Evolutionary conservation across 1,140 invertebrate genomes (phyloP), one percentile per base, ranked within the genome.

Genomic region (Diorhabda carinulata): DNA sequence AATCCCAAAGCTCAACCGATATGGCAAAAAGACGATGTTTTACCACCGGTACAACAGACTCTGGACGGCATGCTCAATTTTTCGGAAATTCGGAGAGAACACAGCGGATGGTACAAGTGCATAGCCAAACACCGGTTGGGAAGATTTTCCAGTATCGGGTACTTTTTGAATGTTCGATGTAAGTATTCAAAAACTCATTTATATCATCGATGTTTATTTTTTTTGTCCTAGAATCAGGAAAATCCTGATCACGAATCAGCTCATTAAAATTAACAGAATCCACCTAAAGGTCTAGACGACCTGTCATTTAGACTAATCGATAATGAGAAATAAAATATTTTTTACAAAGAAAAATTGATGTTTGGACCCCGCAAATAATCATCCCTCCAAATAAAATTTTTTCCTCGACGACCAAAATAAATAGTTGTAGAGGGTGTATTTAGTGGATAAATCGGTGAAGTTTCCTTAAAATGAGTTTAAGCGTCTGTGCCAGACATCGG

Each of bases 71-170:
- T 90, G 80, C 84, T 95, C 66, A 94, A 94, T 82, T 95, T 94
- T 83, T 89, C 88, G 61, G 86, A 88, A 72, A 90, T 94, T 74
- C 85, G 85, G 64, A 84, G 88, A 41, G 86, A 89, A 68, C 91
- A 95, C 82, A 91, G 89, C 72, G 93, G 93, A 73, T 95, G 93
- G 93, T 95, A 96, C 83, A 91, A 93, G 79, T 96, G 93, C 83
- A 89, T 91, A 43, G 92, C 92, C 60, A 85, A 89, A 61, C 92
- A 95, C 85, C 84, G 90, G 72, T 87, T 93, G 74, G 90, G 91
- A 7, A 87, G 91, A 78, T 95, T 93, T 83, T 92, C 91, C 67
- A 93, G 91, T 76, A 94, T 95, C 76, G 93, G 92, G 68, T 95
- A 95, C 83, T 94, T 91, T 79, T 87, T 96, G 67, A 94, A 93